Percentiles rank a stretch among this genome's conserved stretches.
Evolutionary conservation across 2,113 vertebrate species (phyloP).

Genomic region (Cyanoramphus novaezelandiae): DNA sequence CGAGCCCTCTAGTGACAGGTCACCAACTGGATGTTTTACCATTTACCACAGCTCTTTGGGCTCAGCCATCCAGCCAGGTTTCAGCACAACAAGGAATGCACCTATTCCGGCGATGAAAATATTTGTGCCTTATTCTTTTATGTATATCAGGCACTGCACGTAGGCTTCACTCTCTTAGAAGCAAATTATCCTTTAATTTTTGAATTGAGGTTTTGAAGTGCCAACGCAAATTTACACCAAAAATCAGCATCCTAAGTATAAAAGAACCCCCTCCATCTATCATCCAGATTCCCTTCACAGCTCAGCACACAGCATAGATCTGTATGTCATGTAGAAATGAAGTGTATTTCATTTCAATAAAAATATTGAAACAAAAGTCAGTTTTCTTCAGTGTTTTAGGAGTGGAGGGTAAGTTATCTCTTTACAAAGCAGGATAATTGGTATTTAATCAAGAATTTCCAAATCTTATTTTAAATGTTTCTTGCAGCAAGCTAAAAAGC

Average conservation of each 20-base stretch:
- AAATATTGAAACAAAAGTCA: not conserved
- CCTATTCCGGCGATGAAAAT: not conserved
- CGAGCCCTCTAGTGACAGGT: not conserved
- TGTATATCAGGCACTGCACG: rapidly evolving
- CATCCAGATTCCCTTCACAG: not conserved
- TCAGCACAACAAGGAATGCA: not conserved
- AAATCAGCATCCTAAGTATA: not conserved
- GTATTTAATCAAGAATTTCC: not conserved
- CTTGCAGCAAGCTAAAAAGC: not conserved
- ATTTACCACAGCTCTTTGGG: not conserved
- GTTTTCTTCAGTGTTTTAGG: not conserved
- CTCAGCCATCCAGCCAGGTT: not conserved
- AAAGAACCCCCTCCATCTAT: not conserved
- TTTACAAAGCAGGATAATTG: not conserved
- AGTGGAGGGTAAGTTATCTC: not conserved
- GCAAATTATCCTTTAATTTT: not conserved
- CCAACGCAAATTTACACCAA: not conserved
- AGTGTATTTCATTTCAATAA: not conserved
- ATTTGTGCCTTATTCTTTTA: not conserved
- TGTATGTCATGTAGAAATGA: not conserved
- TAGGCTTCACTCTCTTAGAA: not conserved
- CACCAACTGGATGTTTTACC: not conserved
- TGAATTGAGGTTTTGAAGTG: not conserved
- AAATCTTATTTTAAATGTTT: not conserved
- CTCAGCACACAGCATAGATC: not conserved